A percentile compares a stretch with the other conserved stretches of the same genome.
These are phyloP conservation scores for Physella acuta DNA, from an alignment of 1,140 invertebrate species.

Conservation along the genomic window DNA sequence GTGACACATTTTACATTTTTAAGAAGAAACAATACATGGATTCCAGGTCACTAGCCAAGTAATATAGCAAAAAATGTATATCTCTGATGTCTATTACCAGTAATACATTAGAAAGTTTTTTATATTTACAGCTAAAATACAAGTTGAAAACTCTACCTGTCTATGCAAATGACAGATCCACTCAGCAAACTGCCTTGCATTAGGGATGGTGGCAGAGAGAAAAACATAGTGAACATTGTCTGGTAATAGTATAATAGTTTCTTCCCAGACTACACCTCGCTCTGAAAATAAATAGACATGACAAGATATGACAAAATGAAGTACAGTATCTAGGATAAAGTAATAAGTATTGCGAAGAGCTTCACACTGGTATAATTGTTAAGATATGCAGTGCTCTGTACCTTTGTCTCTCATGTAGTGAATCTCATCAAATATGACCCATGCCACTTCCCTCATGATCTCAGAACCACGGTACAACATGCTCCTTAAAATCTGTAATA, in stretches of 20 bases:
- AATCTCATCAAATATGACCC: conserved; percentile 99
- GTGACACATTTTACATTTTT: too few species aligned
- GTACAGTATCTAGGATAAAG: too few species aligned
- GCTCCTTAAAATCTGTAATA: conserved; percentile 92
- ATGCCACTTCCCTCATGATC: conserved; percentile 95
- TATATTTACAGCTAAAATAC: too few species aligned
- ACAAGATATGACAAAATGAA: too few species aligned
- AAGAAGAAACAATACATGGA: too few species aligned
- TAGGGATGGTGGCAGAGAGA: conserved; percentile 98
- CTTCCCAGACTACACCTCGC: conserved; percentile 97
- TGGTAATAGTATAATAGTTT: conserved; percentile 95
- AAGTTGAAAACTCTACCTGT: conserved; percentile 59
- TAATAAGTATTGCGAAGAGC: too few species aligned
- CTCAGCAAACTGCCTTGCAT: conserved; percentile 95
- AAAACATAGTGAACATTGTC: conserved; percentile 99
- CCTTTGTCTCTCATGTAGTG: conserved; percentile 99
- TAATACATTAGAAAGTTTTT: too few species aligned
- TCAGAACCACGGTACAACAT: conserved; percentile 99
- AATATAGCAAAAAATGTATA: too few species aligned
- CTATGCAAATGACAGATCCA: conserved; percentile 97
- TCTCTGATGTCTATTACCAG: too few species aligned
- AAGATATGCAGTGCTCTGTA: too few species aligned
- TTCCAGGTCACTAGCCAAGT: too few species aligned
- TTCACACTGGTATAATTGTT: too few species aligned
- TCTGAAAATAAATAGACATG: conserved; percentile 67